phyloP scores from a whole-genome alignment of 2,888 invertebrate species.

The Heteropelma amictum region DNA sequence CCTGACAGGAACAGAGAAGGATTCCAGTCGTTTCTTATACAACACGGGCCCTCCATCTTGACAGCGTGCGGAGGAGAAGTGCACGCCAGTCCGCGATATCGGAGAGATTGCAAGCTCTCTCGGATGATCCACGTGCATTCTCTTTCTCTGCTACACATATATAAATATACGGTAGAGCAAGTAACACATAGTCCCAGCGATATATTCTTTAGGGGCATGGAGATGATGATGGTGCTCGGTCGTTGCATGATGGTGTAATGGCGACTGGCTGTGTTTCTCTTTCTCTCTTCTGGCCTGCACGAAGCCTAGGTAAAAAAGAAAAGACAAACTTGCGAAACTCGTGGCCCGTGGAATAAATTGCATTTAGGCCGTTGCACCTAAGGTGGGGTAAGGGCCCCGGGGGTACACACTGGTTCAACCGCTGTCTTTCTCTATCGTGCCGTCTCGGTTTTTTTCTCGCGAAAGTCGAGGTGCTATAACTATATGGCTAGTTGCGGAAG shows the following conservation, averaged over 20 bases:
- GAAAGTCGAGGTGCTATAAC: constrained; percentile 41
- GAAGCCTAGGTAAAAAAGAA: constrained; percentile 56
- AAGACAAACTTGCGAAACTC: constrained; percentile 48
- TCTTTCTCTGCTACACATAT: constrained; percentile 9
- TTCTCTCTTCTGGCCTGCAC: neutral
- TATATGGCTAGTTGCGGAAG: constrained; percentile 65
- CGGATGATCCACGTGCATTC: constrained; percentile 50
- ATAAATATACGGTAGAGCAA: constrained; percentile 5
- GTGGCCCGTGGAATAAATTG: constrained; percentile 70
- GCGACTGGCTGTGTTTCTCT: constrained; percentile 15
- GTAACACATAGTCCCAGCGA: constrained; percentile 14
- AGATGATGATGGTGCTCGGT: constrained; percentile 42
- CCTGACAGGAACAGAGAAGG: constrained; percentile 39
- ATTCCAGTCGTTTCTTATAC: constrained; percentile 47
- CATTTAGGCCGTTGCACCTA: constrained; percentile 75
- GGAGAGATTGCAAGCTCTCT: constrained; percentile 61
- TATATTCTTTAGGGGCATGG: constrained; percentile 34
- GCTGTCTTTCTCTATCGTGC: neutral
- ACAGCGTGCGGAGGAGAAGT: constrained; percentile 37
- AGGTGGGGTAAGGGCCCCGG: constrained; percentile 67
- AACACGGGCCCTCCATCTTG: constrained; percentile 54
- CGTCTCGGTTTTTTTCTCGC: constrained; percentile 10
- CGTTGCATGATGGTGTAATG: constrained; percentile 36
- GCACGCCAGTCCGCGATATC: constrained; percentile 50
- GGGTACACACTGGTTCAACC: constrained; percentile 56